Percentiles rank a stretch among this genome's conserved stretches.
Conservation (phyloP, 2,888 invertebrate species). For the Lymantria dispar region DNA sequence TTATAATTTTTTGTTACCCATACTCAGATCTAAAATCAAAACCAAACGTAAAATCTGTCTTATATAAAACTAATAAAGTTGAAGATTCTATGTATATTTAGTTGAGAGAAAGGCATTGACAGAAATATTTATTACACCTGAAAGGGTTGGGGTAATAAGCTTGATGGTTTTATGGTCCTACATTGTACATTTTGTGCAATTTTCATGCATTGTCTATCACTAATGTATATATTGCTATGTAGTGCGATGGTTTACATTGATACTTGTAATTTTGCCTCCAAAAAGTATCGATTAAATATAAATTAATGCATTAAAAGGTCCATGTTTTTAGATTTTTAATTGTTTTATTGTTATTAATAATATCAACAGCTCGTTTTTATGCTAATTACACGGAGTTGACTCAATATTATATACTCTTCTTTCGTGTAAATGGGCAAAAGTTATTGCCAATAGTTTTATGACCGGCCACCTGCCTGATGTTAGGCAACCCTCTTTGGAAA, state of each 20-base stretch:
- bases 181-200: constrained; percentile 78
- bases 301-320: too few species aligned
- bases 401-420: too few species aligned
- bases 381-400: too few species aligned
- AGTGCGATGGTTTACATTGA: constrained; percentile 24
- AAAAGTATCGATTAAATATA: too few species aligned
- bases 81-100: constrained; percentile 19
- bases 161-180: constrained; percentile 74
- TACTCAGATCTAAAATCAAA: constrained; percentile 22
- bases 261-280: constrained; percentile 21
- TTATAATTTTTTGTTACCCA: constrained; percentile 54
- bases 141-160: constrained; percentile 71
- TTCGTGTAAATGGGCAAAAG: too few species aligned
- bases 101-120: constrained; percentile 42
- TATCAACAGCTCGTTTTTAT: too few species aligned
- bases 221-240: constrained; percentile 27
- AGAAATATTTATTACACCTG: constrained; percentile 72
- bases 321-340: too few species aligned
- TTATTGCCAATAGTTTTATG: too few species aligned
- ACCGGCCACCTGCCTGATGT: too few species aligned
- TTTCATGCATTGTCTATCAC: constrained; percentile 63
- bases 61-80: constrained; percentile 24
- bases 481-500: too few species aligned
- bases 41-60: constrained; percentile 21
- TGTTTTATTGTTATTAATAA: too few species aligned